Evolutionary conservation across 2,888 invertebrate species (phyloP).

Genomic region (Ferdinandea cuprea): DNA sequence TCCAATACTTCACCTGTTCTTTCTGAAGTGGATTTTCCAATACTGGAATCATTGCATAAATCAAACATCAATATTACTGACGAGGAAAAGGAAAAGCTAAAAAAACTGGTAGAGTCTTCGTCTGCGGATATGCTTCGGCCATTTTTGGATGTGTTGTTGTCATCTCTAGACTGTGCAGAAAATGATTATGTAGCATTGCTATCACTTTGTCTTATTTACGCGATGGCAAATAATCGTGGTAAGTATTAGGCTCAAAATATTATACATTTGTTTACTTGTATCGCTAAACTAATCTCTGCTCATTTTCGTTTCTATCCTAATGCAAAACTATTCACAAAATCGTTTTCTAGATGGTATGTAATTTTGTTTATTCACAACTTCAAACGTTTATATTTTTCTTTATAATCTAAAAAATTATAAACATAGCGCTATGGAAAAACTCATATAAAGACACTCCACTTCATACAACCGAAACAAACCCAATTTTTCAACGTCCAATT

Average conservation of each 20-base stretch:
- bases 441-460: no score
- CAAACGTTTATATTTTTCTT: no score
- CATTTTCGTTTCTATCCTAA: conserved; percentile 42
- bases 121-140: conserved; percentile 82
- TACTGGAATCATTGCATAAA: conserved; percentile 78
- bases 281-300: conserved; percentile 41
- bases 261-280: conserved; percentile 38
- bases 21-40: conserved; percentile 60
- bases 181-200: conserved; percentile 98
- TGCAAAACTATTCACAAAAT: conserved; percentile 54
- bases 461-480: no score
- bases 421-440: no score
- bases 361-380: conserved; percentile 16
- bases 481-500: no score
- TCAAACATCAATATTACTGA: conserved; percentile 96
- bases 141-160: conserved; percentile 94
- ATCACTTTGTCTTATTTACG: conserved; percentile 95
- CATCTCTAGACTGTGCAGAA: conserved; percentile 93
- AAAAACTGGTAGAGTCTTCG: conserved; percentile 78
- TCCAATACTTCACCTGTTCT: conserved; percentile 54
- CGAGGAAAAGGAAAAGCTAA: conserved; percentile 92
- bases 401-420: no score
- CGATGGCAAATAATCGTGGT: conserved; percentile 97
- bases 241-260: conserved; percentile 77
- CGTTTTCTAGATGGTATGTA: conserved; percentile 71